phyloP scores from a whole-genome alignment of 2,888 invertebrate species.

The Yponomeuta sedellus region DNA sequence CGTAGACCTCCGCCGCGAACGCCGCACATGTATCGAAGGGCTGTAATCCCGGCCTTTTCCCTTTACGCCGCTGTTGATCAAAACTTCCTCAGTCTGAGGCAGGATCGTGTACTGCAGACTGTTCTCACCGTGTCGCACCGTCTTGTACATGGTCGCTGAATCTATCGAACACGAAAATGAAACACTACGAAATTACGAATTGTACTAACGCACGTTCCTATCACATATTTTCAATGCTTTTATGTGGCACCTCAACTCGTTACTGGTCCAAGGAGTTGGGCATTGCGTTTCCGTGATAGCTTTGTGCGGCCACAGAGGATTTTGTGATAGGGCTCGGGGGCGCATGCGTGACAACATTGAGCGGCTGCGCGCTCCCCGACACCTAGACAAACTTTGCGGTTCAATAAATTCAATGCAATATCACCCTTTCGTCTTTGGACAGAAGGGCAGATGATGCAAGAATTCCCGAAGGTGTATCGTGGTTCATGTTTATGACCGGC shows the following conservation, averaged over 20 bases:
- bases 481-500: not conserved
- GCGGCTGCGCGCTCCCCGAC: conserved; percentile 59
- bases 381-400: conserved; percentile 22
- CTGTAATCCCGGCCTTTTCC: conserved; percentile 72
- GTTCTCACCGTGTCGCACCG: conserved; percentile 84
- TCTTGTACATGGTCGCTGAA: conserved; percentile 80
- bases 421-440: not conserved
- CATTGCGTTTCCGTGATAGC: conserved; percentile 25
- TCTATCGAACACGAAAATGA: conserved; percentile 47
- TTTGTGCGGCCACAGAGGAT: conserved; percentile 48
- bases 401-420: not conserved
- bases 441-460: conserved; percentile 4
- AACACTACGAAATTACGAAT: conserved; percentile 47
- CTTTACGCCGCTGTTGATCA: conserved; percentile 76
- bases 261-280: conserved; percentile 35
- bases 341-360: conserved; percentile 73
- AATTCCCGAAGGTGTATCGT: conserved; percentile 4
- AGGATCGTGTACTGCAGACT: conserved; percentile 85
- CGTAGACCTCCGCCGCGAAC: conserved; percentile 52
- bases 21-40: conserved; percentile 62
- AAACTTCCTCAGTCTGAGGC: conserved; percentile 82
- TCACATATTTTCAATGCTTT: conserved; percentile 54
- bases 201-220: conserved; percentile 39
- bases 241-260: conserved; percentile 37
- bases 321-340: conserved; percentile 22